A percentile compares a stretch with the other conserved stretches of the same genome.
Conservation (phyloP, 2,888 invertebrate genomes). For the Scaptomyza reducta region DNA sequence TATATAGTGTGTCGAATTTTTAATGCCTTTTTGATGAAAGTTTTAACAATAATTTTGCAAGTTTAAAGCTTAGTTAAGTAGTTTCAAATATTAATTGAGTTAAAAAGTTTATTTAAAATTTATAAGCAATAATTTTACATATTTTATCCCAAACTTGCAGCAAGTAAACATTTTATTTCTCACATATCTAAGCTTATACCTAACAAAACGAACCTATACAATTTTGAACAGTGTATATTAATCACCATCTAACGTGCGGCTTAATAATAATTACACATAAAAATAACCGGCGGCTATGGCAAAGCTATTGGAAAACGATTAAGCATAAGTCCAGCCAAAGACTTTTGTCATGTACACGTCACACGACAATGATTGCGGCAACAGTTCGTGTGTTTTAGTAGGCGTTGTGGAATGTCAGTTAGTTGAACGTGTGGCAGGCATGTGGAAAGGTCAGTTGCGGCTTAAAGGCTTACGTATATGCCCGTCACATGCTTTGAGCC, state of each 20-base stretch:
- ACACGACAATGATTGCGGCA: conserved; percentile 1
- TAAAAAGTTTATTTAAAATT: too few relatives aligned
- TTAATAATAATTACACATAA: conserved; percentile 34
- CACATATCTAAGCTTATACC: too few relatives aligned
- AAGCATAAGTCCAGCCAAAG: conserved; percentile 47
- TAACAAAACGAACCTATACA: neutral
- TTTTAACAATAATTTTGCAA: neutral
- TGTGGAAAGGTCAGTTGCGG: conserved; percentile 68
- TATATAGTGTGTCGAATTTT: neutral
- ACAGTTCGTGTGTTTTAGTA: conserved; percentile 19
- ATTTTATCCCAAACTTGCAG: too few relatives aligned
- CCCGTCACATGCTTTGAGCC: conserved; percentile 46
- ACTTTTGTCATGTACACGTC: conserved; percentile 41
- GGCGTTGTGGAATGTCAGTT: conserved; percentile 28
- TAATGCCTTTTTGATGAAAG: neutral
- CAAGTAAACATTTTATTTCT: too few relatives aligned
- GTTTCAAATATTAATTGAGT: too few relatives aligned
- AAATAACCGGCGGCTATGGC: conserved; percentile 44
- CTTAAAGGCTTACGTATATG: conserved; percentile 62
- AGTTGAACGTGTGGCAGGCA: conserved; percentile 19
- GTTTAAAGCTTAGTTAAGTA: too few relatives aligned
- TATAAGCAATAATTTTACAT: too few relatives aligned
- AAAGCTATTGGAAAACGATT: conserved; percentile 67
- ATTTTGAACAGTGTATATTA: conserved; percentile 4
- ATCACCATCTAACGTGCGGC: conserved; percentile 11